phyloP scores from a whole-genome alignment of 1,140 invertebrate species.

The Leptinotarsa defecta region DNA sequence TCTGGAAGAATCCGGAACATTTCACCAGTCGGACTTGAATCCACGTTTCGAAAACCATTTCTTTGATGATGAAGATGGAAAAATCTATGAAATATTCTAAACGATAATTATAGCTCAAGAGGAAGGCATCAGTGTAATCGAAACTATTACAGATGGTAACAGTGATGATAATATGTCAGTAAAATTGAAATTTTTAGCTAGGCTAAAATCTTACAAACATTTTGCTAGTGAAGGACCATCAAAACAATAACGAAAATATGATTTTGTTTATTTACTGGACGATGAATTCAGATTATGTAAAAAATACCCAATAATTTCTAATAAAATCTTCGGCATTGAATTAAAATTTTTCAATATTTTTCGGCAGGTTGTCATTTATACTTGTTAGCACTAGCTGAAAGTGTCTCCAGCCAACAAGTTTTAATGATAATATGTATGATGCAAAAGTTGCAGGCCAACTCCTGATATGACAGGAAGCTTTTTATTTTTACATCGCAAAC shows the following conservation, averaged over 20 bases:
- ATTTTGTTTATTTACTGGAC: too few relatives aligned
- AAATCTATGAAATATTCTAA: background rate
- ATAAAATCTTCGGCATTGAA: too few relatives aligned
- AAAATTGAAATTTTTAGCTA: background rate
- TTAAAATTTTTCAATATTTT: too few relatives aligned
- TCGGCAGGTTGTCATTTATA: too few relatives aligned
- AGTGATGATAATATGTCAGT: background rate
- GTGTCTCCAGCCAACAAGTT: too few relatives aligned
- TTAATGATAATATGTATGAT: too few relatives aligned
- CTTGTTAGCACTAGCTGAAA: too few relatives aligned
- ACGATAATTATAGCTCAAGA: background rate
- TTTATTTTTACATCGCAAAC: too few relatives aligned
- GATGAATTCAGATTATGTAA: too few relatives aligned
- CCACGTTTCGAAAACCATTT: constrained; percentile 17
- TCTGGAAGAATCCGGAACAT: constrained; percentile 13
- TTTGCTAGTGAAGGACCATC: background rate
- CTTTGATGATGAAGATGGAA: background rate
- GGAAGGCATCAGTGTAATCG: background rate
- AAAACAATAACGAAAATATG: background rate
- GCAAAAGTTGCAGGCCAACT: too few relatives aligned
- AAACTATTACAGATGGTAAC: constrained; percentile 8
- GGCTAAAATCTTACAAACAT: background rate
- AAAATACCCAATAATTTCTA: too few relatives aligned
- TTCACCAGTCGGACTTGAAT: constrained; percentile 23
- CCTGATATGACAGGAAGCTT: too few relatives aligned